Percentiles rank a stretch among this genome's conserved stretches.
These are phyloP conservation scores for Sialis lutaria DNA, from an alignment of 2,888 invertebrate species.

Conservation along the genomic window DNA sequence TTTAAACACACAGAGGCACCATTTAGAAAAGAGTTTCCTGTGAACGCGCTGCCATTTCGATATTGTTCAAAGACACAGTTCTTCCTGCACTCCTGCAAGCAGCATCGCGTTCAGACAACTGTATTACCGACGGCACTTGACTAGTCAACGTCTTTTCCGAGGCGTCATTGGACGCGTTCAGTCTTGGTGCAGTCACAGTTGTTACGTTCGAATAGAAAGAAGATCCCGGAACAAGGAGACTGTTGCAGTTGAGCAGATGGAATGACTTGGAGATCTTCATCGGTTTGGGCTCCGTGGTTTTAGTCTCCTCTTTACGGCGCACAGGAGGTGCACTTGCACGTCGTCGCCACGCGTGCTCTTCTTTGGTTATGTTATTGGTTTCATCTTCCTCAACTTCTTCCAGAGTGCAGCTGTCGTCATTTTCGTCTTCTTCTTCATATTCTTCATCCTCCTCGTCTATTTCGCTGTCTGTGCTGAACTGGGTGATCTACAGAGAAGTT, in stretches of 20 bases:
- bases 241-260: neutral
- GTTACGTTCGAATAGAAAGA: too few relatives aligned
- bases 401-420: neutral
- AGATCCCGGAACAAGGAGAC: too few relatives aligned
- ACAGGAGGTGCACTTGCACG: slow-evolving; percentile 18
- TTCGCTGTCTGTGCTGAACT: slow-evolving; percentile 69
- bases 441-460: neutral
- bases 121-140: too few relatives aligned
- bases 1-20: too few relatives aligned
- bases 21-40: too few relatives aligned
- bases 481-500: slow-evolving; percentile 34
- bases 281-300: neutral
- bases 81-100: too few relatives aligned
- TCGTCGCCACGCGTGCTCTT: slow-evolving; percentile 8
- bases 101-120: too few relatives aligned
- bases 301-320: neutral
- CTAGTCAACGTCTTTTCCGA: too few relatives aligned
- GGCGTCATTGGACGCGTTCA: too few relatives aligned
- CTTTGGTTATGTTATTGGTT: slow-evolving; percentile 13
- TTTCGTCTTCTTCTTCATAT: slow-evolving; percentile 17
- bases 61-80: too few relatives aligned
- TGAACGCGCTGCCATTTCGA: too few relatives aligned
- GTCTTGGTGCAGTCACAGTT: too few relatives aligned
- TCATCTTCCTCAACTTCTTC: slow-evolving; percentile 16
- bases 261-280: neutral